Conservation (phyloP, 2,797 vertebrate genomes). For the Telmatherina bonti region DNA sequence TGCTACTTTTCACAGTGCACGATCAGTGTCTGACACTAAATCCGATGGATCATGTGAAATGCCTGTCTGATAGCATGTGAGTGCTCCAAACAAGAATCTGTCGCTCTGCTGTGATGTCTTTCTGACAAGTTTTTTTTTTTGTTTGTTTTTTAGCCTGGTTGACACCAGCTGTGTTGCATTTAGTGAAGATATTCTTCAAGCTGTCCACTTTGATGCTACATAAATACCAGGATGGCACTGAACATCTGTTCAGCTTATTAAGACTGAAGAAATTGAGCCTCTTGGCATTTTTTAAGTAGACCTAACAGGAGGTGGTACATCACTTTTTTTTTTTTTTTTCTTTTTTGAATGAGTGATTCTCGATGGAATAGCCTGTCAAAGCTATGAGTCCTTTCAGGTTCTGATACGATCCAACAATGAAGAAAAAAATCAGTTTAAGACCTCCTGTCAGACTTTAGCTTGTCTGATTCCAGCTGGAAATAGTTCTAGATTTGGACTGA, state of each 20-base stretch:
- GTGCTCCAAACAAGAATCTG: constrained; percentile 35
- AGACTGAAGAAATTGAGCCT: constrained; percentile 16
- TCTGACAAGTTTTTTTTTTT: too few relatives aligned
- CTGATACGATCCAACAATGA: background rate
- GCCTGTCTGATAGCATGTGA: constrained; percentile 9
- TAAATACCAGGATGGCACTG: constrained; percentile 18
- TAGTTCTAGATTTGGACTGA: background rate
- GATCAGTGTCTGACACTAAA: constrained; percentile 42
- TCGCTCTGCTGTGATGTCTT: background rate
- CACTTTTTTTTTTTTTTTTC: too few relatives aligned
- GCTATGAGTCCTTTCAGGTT: background rate
- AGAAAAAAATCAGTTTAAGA: background rate
- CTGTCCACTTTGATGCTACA: constrained; percentile 62
- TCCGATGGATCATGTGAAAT: constrained; percentile 23
- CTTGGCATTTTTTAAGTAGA: constrained; percentile 12
- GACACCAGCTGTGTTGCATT: constrained; percentile 6
- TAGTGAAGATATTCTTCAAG: constrained; percentile 31
- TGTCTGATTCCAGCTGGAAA: constrained; percentile 11
- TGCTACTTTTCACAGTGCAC: constrained; percentile 71
- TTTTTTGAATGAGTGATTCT: constrained; percentile 24
- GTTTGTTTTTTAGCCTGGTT: constrained; percentile 5
- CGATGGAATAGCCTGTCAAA: constrained; percentile 1
- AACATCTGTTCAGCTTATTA: constrained; percentile 10
- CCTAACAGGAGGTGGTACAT: constrained; percentile 29
- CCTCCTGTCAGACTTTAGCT: constrained; percentile 7